Evolutionary conservation across 2,888 invertebrate species (phyloP).

Genomic region (Tenthredo amoena): DNA sequence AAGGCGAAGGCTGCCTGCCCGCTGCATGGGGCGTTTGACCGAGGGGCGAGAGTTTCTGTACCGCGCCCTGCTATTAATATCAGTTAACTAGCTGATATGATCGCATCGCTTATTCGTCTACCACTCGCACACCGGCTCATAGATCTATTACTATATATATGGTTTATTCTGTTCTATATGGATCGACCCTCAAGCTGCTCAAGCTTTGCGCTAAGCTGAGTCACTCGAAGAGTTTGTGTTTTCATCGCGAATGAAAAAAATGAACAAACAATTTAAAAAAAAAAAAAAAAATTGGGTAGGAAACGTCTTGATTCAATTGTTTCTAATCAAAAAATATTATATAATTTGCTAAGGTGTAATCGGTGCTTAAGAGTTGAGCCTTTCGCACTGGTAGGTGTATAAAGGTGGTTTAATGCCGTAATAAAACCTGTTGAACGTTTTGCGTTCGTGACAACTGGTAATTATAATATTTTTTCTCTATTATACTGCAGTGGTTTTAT

Average conservation of each 20-base stretch:
- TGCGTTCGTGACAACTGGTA: constrained; percentile 75
- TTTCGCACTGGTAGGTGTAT: neutral
- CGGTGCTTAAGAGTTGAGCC: neutral
- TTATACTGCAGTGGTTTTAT: neutral
- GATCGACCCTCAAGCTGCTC: constrained; percentile 28
- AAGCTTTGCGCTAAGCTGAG: constrained; percentile 3
- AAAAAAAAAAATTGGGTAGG: neutral
- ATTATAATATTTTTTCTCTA: constrained; percentile 69
- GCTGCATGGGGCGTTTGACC: constrained; percentile 51
- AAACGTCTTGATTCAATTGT: neutral
- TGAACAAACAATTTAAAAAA: neutral
- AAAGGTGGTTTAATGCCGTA: constrained; percentile 66
- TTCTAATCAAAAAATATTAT: neutral
- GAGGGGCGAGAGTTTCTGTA: constrained; percentile 59
- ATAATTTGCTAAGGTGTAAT: neutral
- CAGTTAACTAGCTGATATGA: constrained; percentile 78
- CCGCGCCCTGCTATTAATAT: constrained; percentile 78
- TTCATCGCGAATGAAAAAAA: neutral
- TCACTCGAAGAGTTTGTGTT: neutral
- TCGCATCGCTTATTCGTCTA: constrained; percentile 67
- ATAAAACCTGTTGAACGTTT: constrained; percentile 76
- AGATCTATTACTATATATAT: neutral
- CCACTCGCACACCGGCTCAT: constrained; percentile 33
- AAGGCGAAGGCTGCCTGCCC: constrained; percentile 63
- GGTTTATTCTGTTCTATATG: neutral